Evolutionary conservation across 2,888 invertebrate genomes (phyloP).

Genomic region (Xestoiulus laeticollis): DNA sequence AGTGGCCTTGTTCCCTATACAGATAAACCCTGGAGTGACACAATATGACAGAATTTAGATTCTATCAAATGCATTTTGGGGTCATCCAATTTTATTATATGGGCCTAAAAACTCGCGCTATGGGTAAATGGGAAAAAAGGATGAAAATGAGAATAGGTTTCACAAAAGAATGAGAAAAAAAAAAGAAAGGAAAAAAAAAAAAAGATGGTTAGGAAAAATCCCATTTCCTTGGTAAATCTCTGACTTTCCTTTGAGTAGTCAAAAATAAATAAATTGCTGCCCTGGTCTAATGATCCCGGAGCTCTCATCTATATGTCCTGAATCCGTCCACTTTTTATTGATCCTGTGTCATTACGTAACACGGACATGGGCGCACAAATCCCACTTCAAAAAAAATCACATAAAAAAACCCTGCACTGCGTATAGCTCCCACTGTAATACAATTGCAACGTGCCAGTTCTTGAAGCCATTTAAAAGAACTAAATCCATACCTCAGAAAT

Average conservation of each 20-base stretch:
- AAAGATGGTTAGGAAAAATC: slow-evolving; percentile 24
- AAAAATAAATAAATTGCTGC: slow-evolving; percentile 45
- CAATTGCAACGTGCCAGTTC: slow-evolving; percentile 29
- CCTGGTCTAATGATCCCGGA: slow-evolving; percentile 45
- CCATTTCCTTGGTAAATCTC: slow-evolving; percentile 47
- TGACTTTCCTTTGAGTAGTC: slow-evolving; percentile 43
- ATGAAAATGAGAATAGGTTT: slow-evolving; percentile 34
- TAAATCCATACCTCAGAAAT: background rate
- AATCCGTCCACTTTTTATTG: slow-evolving; percentile 37
- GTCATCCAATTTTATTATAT: slow-evolving; percentile 28
- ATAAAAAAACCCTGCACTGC: background rate
- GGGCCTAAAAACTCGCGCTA: background rate
- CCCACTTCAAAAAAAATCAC: background rate
- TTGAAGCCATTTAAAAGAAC: slow-evolving; percentile 28
- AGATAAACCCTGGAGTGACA: background rate
- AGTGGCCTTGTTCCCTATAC: background rate
- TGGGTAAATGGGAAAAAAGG: slow-evolving; percentile 25
- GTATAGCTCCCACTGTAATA: background rate
- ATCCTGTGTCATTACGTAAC: slow-evolving; percentile 34
- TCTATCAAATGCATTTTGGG: slow-evolving; percentile 15
- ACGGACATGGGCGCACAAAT: slow-evolving; percentile 30
- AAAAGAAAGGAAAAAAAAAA: background rate
- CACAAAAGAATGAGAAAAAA: slow-evolving; percentile 29
- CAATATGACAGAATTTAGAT: background rate
- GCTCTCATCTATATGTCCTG: slow-evolving; percentile 37